Base-by-base conservation (phyloP, 2,797 vertebrate species). In the Melanotaenia maccullochi region DNA sequence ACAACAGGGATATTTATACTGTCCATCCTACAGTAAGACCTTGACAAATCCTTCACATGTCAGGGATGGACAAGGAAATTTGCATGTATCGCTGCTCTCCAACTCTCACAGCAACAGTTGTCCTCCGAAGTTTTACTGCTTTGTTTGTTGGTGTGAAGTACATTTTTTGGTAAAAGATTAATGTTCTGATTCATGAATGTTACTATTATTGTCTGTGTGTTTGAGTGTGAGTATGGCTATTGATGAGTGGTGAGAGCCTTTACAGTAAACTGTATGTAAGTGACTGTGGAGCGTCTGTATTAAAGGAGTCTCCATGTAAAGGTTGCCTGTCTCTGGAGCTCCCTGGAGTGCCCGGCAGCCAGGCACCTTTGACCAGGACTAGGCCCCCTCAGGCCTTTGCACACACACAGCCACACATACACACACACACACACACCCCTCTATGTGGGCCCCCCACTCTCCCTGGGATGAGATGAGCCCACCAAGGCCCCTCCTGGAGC, bases 1-100 rank as follows among this genome's bases (percentile, higher is more conserved):
- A 87, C 89, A 88, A 92, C 88, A 85, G 79, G 75, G 89, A 92
- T 92, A 92, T 93, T 91, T 89, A 87, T 92, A 91, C 75, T 68
- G 79, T 83, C 81, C 84, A 76, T 85, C 81, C 76, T 85, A 33
- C 83, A 55, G 57, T 75, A 79, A 86, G 89, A 89, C 90, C 89
- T 92, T 91, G 88, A 89, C 84, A 84, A 87, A 88, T 73, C 84
- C 71, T 82, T 86, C 67, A 75, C 75, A 52, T 81, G 89, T 80
- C 73, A 59, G 76, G 69, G 83, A 81, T 65, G 74, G 64, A 71
- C 2, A 7, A 69, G 80, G 70, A 86, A 79, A 81, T 85, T 55
- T 38, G 56, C 75, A 47, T 60, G 25, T 68, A 4, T 40, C 0
- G 4, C 32, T 73, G 70, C 73, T 56, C 61, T 68, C 63, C 38